Percentiles rank a stretch among this genome's conserved stretches.
Evolutionary conservation across 1,140 invertebrate species (phyloP).

Genomic region (Drosophila ohnishii): DNA sequence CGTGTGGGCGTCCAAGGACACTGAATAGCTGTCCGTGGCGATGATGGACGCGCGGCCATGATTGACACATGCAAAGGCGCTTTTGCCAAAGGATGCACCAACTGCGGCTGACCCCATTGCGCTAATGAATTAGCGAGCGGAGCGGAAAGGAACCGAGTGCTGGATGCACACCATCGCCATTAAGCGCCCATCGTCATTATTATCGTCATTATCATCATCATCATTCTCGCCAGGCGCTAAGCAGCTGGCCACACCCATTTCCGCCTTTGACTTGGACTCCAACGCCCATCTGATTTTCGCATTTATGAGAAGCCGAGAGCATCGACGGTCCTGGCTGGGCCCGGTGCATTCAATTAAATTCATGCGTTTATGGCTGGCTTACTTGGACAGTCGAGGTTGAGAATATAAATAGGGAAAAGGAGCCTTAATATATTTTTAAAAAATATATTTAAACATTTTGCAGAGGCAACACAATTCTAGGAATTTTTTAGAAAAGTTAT

Average conservation of each 20-base stretch:
- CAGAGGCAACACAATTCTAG: too few species aligned
- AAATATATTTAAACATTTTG: too few species aligned
- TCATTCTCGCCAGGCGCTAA: conserved; percentile 19
- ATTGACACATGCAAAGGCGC: conserved; percentile 51
- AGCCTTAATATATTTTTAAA: too few species aligned
- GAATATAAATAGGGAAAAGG: not conserved
- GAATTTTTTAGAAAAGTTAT: too few species aligned
- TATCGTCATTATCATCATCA: not conserved
- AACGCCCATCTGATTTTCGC: conserved; percentile 18
- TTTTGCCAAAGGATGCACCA: conserved; percentile 33
- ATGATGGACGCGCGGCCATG: conserved; percentile 28
- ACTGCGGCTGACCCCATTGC: conserved; percentile 42
- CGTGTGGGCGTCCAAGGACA: conserved; percentile 6
- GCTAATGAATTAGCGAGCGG: conserved; percentile 42
- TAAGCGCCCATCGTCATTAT: conserved; percentile 20
- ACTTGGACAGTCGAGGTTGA: conserved; percentile 1
- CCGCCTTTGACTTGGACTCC: conserved; percentile 19
- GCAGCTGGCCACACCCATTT: conserved; percentile 19
- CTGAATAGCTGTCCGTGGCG: conserved; percentile 19
- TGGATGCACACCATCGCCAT: conserved; percentile 31
- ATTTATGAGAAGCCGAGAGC: not conserved
- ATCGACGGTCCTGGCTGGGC: conserved; percentile 1
- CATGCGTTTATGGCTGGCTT: conserved; percentile 24
- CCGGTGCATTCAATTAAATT: conserved; percentile 58
- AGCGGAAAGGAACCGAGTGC: conserved; percentile 3